Evolutionary conservation across 2,888 invertebrate species (phyloP), one percentile per base, ranked within the genome.

Genomic region (Tholera decimalis): DNA sequence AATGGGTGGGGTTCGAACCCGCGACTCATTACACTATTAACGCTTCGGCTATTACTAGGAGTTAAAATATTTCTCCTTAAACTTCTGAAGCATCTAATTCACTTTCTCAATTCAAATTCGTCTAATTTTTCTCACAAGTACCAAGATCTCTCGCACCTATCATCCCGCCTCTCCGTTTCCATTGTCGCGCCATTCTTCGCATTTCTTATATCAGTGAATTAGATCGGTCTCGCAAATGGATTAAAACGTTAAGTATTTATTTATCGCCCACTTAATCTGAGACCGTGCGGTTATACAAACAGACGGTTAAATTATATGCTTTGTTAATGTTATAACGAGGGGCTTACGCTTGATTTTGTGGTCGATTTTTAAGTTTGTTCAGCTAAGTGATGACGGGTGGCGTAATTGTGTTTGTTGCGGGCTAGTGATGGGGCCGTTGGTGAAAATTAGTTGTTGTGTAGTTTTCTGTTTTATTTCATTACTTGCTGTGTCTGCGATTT

Each of bases 231-330:
- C 87, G 90, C 89, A 92, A 93, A 92, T 92, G 93, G 92, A 94
- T 94, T 93, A 92, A 91, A 82, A 83, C 89, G 91, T 84, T 91
- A 92, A 94, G 93, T 94, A 91, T 94, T 94, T 94, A 93, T 94
- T 93, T 93, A 93, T 91, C 92, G 89, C 79, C 80, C 86, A 83
- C 82, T 91, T 93, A 93, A 93, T 93, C 92, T 89, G 85, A 87
- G 89, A 89, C 88, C 90, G 87, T 82, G 82, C 87, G 89, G 91
- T 91, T 92, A 91, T 83, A 91, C 91, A 92, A 92, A 93, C 91
- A 93, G 88, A 87, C 89, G 80, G 88, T 85, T 88, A 90, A 93
- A 93, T 93, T 93, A 93, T 93, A 90, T 88, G 89, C 87, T 90
- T 91, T 92, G 91, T 91, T 88, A 84, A 83, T 74, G 76, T 71